Percentiles rank a stretch among this genome's conserved stretches.
Conservation (phyloP, 2,113 vertebrate species). For the Plotosus lineatus region DNA sequence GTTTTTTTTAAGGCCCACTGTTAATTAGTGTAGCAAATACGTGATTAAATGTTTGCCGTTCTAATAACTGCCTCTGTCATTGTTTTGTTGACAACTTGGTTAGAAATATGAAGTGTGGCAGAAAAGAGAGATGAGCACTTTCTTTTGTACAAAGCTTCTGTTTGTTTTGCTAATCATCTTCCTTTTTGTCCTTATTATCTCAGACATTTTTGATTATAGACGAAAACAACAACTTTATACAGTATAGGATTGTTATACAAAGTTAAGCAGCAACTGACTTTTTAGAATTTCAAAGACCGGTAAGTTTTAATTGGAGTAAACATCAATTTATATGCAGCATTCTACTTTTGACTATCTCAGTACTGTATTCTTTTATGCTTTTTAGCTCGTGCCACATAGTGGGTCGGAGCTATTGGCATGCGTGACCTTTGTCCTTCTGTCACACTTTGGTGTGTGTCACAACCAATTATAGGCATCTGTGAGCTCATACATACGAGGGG, state of each 20-base stretch:
- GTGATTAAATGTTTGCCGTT: neutral
- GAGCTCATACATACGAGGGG: no score
- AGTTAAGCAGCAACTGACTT: neutral
- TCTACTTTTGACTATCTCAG: neutral
- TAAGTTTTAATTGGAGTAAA: neutral
- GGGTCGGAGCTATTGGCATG: no score
- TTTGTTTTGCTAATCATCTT: neutral
- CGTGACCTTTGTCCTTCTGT: no score
- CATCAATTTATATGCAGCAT: neutral
- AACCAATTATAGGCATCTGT: no score
- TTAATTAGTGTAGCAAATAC: neutral
- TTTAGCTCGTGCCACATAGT: no score
- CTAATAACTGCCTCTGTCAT: neutral
- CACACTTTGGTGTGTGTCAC: no score
- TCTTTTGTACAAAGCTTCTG: neutral
- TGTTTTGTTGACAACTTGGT: neutral
- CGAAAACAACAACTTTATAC: neutral
- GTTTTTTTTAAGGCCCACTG: neutral
- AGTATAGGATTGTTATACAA: neutral
- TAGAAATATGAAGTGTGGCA: neutral
- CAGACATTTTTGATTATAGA: neutral
- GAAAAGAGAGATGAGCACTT: neutral
- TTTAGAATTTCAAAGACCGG: neutral
- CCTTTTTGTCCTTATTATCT: neutral
- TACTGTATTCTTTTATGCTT: neutral